Evolutionary conservation across 1,140 invertebrate species (phyloP).

Genomic region (Manduca sexta): DNA sequence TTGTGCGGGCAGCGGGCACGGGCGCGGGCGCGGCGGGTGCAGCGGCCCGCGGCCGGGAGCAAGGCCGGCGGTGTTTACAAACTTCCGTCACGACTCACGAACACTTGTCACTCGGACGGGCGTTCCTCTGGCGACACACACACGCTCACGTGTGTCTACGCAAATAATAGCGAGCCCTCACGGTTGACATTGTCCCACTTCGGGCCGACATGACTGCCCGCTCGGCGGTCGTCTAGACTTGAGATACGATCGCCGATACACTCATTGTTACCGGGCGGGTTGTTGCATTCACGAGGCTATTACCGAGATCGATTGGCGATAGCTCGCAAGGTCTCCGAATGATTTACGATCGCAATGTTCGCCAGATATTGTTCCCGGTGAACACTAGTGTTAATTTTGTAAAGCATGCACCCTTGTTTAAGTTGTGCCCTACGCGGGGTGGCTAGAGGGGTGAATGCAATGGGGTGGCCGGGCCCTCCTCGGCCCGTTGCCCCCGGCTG

Average conservation of each 20-base stretch:
- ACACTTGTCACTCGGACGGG: conserved; percentile 52
- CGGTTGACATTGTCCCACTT: conserved; percentile 67
- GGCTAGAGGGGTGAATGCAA: conserved; percentile 57
- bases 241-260: conserved; percentile 50
- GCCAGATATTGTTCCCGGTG: background rate
- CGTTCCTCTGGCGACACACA: conserved; percentile 34
- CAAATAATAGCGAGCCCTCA: conserved; percentile 67
- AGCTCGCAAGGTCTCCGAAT: too few relatives aligned
- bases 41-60: conserved; percentile 39
- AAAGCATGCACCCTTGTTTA: conserved; percentile 50
- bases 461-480: conserved; percentile 41
- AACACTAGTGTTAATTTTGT: conserved; percentile 48
- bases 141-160: conserved; percentile 59
- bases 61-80: conserved; percentile 68
- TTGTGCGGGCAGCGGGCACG: too few relatives aligned
- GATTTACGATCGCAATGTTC: too few relatives aligned
- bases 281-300: too few relatives aligned
- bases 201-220: conserved; percentile 27
- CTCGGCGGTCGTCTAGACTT: conserved; percentile 53
- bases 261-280: conserved; percentile 28
- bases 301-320: too few relatives aligned
- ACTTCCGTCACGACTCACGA: conserved; percentile 58
- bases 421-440: conserved; percentile 42
- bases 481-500: conserved; percentile 26
- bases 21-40: conserved; percentile 21